Percentiles rank a stretch among this genome's conserved stretches.
phyloP scores from a whole-genome alignment of 2,113 vertebrate species.

The Rissa tridactyla region DNA sequence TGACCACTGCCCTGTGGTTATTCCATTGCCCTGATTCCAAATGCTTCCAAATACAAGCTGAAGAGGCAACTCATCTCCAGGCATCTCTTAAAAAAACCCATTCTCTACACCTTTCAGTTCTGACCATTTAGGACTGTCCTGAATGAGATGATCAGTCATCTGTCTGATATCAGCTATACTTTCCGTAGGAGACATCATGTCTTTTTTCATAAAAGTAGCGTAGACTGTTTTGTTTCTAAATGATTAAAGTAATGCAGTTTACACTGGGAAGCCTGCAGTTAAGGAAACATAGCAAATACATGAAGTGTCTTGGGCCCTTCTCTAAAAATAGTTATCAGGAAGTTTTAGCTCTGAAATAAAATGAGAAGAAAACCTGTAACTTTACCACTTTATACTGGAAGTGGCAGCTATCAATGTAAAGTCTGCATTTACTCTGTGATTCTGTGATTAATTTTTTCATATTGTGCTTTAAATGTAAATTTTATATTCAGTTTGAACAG shows the following conservation, averaged over 20 bases:
- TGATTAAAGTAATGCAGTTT: neutral
- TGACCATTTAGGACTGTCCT: neutral
- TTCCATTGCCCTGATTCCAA: neutral
- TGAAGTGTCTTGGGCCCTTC: neutral
- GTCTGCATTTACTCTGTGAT: no score
- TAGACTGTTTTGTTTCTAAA: neutral
- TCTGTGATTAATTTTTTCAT: neutral
- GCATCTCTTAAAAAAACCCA: neutral
- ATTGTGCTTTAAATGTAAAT: neutral
- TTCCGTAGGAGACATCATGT: neutral
- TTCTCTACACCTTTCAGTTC: neutral
- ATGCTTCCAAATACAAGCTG: neutral
- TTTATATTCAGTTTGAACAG: neutral
- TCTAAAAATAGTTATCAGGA: neutral
- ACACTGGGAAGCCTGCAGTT: neutral
- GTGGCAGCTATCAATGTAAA: neutral
- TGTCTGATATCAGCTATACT: neutral
- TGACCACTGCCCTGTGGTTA: neutral
- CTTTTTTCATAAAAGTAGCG: neutral
- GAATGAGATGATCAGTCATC: neutral
- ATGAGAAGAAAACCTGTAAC: neutral
- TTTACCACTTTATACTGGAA: neutral
- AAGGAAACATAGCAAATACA: neutral
- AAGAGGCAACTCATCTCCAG: neutral
- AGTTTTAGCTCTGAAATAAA: neutral